Percentiles rank a stretch among this genome's conserved stretches.
Conservation (phyloP, 2,888 invertebrate species). For the Griposia aprilina region DNA sequence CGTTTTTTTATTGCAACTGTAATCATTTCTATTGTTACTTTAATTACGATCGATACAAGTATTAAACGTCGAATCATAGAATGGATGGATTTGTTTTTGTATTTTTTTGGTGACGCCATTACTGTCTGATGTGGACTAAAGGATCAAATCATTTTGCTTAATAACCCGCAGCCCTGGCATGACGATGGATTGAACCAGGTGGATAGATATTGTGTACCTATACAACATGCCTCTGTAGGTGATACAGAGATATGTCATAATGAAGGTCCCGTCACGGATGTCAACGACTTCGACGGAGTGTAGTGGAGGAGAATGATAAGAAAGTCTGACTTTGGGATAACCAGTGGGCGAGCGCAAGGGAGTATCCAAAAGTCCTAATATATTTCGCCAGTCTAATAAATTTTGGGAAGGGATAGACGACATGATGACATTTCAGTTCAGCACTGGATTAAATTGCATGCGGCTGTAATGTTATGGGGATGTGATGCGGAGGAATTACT, state of each 20-base stretch:
- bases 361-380: not conserved
- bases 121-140: not conserved
- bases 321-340: not conserved
- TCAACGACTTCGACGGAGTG: not conserved
- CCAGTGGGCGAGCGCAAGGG: not conserved
- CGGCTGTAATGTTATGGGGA: not conserved
- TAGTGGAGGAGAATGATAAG: not conserved
- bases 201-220: no score
- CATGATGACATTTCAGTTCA: not conserved
- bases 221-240: no score
- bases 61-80: slow-evolving; percentile 2
- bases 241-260: no score
- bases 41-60: slow-evolving; percentile 35
- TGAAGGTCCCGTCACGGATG: no score
- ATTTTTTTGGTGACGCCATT: not conserved
- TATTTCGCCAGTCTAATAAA: not conserved
- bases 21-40: slow-evolving; percentile 41
- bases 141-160: no score
- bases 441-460: no score
- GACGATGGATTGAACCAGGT: no score
- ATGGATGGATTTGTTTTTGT: not conserved
- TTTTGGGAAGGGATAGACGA: not conserved
- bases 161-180: no score
- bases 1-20: slow-evolving; percentile 37
- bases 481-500: not conserved